Conservation (phyloP, 1,140 invertebrate genomes). For the Drosophila neocordata region DNA sequence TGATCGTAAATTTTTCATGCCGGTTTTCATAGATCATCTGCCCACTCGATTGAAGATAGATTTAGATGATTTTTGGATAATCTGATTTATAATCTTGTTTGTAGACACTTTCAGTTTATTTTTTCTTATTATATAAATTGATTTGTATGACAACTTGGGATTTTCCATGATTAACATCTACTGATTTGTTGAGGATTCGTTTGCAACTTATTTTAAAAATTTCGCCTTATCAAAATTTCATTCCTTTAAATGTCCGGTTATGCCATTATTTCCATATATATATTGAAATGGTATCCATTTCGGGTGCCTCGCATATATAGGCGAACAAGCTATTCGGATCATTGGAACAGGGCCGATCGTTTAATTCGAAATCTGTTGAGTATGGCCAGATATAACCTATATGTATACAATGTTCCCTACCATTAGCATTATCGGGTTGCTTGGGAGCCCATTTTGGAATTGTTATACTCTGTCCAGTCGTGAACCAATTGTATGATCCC, state of each 20-base stretch:
- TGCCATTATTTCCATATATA: neutral
- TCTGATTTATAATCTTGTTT: constrained; percentile 35
- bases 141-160: no score
- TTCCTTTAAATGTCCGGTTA: no score
- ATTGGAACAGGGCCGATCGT: constrained; percentile 31
- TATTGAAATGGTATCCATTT: constrained; percentile 85
- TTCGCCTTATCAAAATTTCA: no score
- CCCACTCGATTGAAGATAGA: constrained; percentile 3
- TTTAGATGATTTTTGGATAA: constrained; percentile 4
- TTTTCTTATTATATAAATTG: neutral
- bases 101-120: neutral
- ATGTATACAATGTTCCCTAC: constrained; percentile 44
- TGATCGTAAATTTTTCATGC: constrained; percentile 57
- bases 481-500: constrained; percentile 41
- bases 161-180: no score
- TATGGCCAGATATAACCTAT: constrained; percentile 24
- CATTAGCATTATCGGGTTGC: constrained; percentile 44
- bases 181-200: no score
- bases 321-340: constrained; percentile 28
- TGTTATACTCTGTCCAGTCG: constrained; percentile 28
- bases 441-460: constrained; percentile 32
- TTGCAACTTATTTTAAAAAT: no score
- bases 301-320: constrained; percentile 84
- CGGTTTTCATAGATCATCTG: constrained; percentile 1
- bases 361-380: constrained; percentile 28